These are phyloP conservation scores for Barypeithes pellucidus DNA, from an alignment of 2,888 invertebrate species.

Conservation along the genomic window DNA sequence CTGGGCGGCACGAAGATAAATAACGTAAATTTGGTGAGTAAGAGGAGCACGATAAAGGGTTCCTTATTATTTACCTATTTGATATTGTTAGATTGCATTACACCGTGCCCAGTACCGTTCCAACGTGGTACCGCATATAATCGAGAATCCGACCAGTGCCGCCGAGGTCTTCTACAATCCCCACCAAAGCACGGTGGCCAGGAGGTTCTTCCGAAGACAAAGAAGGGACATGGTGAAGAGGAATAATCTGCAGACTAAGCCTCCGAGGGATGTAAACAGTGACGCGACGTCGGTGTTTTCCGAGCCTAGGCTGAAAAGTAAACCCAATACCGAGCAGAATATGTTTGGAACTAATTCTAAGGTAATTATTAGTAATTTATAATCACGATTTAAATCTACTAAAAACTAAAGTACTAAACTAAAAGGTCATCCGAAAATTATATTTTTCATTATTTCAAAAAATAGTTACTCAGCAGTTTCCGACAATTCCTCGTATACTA, in stretches of 20 bases:
- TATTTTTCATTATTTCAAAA: no score
- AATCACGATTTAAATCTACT: no score
- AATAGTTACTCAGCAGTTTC: no score
- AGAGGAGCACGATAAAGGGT: neutral
- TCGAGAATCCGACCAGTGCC: constrained; percentile 75
- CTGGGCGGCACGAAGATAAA: constrained; percentile 69
- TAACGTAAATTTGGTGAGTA: constrained; percentile 78
- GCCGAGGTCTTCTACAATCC: constrained; percentile 93
- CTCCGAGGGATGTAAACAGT: constrained; percentile 71
- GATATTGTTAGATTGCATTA: constrained; percentile 39
- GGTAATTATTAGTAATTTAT: constrained; percentile 66
- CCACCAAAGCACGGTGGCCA: constrained; percentile 93
- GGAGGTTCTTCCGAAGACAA: constrained; percentile 93
- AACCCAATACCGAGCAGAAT: constrained; percentile 73
- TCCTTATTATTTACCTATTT: neutral
- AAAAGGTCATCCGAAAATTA: no score
- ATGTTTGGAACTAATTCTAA: constrained; percentile 83
- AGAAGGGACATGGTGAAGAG: constrained; percentile 80
- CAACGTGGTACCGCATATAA: constrained; percentile 71
- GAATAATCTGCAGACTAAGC: constrained; percentile 76
- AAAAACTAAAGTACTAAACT: no score
- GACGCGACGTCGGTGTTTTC: constrained; percentile 71
- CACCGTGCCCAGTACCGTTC: constrained; percentile 79
- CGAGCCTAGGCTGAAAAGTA: constrained; percentile 55
- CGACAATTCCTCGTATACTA: no score